phyloP scores from a whole-genome alignment of 2,113 vertebrate species.

The Phalacrocorax aristotelis region DNA sequence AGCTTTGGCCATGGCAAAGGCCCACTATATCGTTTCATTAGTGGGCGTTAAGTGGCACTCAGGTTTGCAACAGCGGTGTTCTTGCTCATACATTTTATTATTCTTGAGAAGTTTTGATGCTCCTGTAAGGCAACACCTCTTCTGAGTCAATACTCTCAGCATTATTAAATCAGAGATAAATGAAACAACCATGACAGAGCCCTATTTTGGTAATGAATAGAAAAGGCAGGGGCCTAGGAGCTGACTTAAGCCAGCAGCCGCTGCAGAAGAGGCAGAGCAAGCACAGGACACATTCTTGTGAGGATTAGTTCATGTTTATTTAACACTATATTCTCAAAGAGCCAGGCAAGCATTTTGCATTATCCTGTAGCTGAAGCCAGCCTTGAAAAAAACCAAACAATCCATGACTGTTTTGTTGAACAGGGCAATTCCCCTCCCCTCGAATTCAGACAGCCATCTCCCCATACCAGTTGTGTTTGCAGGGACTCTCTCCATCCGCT shows the following conservation, averaged over 20 bases:
- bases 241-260: not conserved
- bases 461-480: not conserved
- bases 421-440: not conserved
- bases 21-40: accelerated
- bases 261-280: not conserved
- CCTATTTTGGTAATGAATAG: not conserved
- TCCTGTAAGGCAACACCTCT: not conserved
- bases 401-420: not conserved
- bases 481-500: not conserved
- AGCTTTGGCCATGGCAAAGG: accelerated
- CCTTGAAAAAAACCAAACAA: not conserved
- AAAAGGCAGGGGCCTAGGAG: not conserved
- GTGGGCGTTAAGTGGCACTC: not conserved
- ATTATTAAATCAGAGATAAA: not conserved
- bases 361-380: not conserved
- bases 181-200: not conserved
- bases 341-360: not conserved
- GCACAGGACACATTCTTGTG: not conserved
- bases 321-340: not conserved
- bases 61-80: not conserved
- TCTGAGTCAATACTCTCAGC: not conserved
- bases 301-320: slow-evolving; percentile 31
- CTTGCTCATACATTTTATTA: not conserved
- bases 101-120: not conserved
- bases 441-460: not conserved